Evolutionary conservation across 92 coral and sea anemone species (phyloP), one percentile per base, ranked within the genome.

Genomic region (Epizoanthus stellaris): DNA sequence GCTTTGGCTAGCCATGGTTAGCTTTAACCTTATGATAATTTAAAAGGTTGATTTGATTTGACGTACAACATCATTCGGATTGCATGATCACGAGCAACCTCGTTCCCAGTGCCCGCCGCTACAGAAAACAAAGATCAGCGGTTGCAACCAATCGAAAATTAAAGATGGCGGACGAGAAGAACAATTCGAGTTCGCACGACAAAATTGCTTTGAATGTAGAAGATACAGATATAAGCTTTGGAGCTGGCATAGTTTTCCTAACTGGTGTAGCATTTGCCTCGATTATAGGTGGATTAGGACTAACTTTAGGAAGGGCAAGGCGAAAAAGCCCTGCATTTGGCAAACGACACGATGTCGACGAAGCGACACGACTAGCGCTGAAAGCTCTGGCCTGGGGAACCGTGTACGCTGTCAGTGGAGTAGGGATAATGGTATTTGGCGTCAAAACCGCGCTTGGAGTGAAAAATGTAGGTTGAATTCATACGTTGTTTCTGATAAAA

Each of bases 351-450:
- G 83, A 77, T 9, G 69, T 64, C 15, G 93, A 93, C 71, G 99
- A 96, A 80, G 99, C 94, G 42, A 94, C 90, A 17, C 91, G 86
- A 71, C 90, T 96, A 21, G 99, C 99, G 3, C 20, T 86, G 67
- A 92, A 87, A 63, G 99, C 99, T 7, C 90, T 96, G 6, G 98
- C 90, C 6, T 94, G 93, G 93, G 99, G 99, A 1, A 96, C 95
- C 17, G 75, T 94, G 67, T 73, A 82, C 59, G 95, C 99, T 10
- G 86, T 96, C 21, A 82, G 98, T 69, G 98, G 99, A n/a, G 98
- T 94, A 45, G 93, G 98, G 11, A 81, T 90, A 30, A 67, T 94
- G 23, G 93, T 94, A 21, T 86, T 87, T 14, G 91, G 98, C 36
- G 98, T 94, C 65, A 94, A 94, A 87, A 91, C 93, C 30, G 92